Percentiles rank a stretch among this genome's conserved stretches.
phyloP scores from a whole-genome alignment of 2,113 vertebrate genomes.

The Otus sunia region DNA sequence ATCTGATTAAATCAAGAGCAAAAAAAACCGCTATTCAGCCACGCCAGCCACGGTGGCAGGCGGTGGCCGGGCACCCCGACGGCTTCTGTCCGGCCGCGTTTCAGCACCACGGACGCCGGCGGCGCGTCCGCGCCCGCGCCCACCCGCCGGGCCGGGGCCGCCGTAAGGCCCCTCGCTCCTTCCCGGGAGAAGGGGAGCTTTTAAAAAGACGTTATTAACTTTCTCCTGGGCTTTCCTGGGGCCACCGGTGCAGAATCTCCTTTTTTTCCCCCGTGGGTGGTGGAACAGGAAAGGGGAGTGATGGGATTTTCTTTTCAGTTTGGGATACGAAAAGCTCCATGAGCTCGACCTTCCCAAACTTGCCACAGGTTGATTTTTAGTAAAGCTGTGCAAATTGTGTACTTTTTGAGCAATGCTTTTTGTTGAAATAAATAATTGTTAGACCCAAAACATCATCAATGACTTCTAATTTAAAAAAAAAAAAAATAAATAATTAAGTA shows the following conservation, averaged over 20 bases:
- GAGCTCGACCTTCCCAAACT: background rate
- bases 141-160: background rate
- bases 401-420: background rate
- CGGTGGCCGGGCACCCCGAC: background rate
- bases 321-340: background rate
- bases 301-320: background rate
- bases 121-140: accelerated
- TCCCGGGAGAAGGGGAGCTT: accelerated
- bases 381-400: background rate
- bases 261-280: no score
- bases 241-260: accelerated
- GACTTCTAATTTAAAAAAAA: background rate
- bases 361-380: background rate
- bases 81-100: background rate
- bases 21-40: accelerated
- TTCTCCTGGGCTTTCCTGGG: background rate
- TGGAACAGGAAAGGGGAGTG: no score
- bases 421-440: background rate
- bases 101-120: conserved; percentile 24
- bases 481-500: no score
- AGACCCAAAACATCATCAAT: background rate
- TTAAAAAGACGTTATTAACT: accelerated
- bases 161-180: background rate
- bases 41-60: accelerated
- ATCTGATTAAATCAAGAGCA: background rate